Conservation (phyloP, 2,888 invertebrate genomes). For the Trilocha varians region DNA sequence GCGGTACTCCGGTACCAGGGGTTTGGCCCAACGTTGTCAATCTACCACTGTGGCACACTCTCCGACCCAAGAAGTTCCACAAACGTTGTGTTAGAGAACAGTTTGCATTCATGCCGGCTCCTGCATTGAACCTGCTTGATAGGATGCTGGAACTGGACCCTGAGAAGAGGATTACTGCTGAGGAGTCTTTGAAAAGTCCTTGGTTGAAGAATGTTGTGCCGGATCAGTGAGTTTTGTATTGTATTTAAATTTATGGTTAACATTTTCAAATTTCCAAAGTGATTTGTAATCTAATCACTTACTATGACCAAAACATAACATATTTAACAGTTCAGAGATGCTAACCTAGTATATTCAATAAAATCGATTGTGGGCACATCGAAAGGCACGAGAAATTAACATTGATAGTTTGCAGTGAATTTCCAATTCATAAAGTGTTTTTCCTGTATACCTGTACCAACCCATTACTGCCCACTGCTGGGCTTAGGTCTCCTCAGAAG, state of each 20-base stretch:
- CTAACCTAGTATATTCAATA: too few species aligned
- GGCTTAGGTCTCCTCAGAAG: too few species aligned
- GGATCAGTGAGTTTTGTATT: conserved; percentile 80
- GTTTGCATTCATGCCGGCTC: conserved; percentile 91
- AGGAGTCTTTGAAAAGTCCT: conserved; percentile 91
- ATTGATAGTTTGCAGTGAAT: too few species aligned
- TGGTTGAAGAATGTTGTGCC: conserved; percentile 95
- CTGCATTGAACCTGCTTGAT: conserved; percentile 92
- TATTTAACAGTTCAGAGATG: too few species aligned
- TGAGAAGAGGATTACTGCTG: conserved; percentile 92
- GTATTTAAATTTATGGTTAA: conserved; percentile 4
- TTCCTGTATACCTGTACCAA: too few species aligned
- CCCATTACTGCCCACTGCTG: too few species aligned
- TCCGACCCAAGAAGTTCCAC: conserved; percentile 93
- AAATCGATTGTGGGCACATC: too few species aligned
- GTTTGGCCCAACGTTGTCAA: conserved; percentile 97
- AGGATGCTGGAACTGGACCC: conserved; percentile 98
- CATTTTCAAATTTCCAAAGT: too few species aligned
- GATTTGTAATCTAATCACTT: too few species aligned
- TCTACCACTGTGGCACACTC: conserved; percentile 91
- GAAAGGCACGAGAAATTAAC: too few species aligned
- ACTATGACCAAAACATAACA: too few species aligned
- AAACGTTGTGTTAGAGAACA: conserved; percentile 92
- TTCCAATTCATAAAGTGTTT: too few species aligned
- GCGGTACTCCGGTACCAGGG: conserved; percentile 96